Evolutionary conservation across 1,140 invertebrate genomes (phyloP).

Genomic region (Leguminivora glycinivorella): DNA sequence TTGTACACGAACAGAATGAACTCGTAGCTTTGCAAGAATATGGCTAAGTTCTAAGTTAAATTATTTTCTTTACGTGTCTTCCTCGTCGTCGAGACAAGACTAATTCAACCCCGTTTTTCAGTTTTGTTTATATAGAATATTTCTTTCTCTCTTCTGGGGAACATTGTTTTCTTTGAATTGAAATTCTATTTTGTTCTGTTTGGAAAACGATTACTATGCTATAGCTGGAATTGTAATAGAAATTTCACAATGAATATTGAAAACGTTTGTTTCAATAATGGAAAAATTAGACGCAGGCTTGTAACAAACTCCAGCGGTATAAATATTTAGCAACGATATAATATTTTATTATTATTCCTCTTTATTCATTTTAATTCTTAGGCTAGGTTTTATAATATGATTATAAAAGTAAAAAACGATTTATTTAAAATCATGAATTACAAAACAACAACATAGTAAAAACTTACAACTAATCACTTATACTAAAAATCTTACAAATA

Average conservation of each 20-base stretch:
- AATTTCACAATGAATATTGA: not conserved
- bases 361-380: too few relatives aligned
- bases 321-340: too few relatives aligned
- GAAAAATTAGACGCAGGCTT: not conserved
- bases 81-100: not conserved
- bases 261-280: not conserved
- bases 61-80: constrained; percentile 26
- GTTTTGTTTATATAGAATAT: constrained; percentile 13
- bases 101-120: constrained; percentile 7
- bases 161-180: constrained; percentile 21
- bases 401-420: too few relatives aligned
- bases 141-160: not conserved
- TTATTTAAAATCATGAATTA: too few relatives aligned
- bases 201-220: constrained; percentile 5
- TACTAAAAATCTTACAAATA: too few relatives aligned
- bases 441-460: too few relatives aligned
- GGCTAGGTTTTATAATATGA: too few relatives aligned
- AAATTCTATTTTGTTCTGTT: not conserved
- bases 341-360: too few relatives aligned
- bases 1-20: too few relatives aligned
- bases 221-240: not conserved
- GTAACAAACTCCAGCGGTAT: not conserved
- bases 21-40: not conserved
- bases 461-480: too few relatives aligned
- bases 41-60: not conserved